Conservation (phyloP, 2,113 vertebrate species). For the Thinocorus orbignyianus region DNA sequence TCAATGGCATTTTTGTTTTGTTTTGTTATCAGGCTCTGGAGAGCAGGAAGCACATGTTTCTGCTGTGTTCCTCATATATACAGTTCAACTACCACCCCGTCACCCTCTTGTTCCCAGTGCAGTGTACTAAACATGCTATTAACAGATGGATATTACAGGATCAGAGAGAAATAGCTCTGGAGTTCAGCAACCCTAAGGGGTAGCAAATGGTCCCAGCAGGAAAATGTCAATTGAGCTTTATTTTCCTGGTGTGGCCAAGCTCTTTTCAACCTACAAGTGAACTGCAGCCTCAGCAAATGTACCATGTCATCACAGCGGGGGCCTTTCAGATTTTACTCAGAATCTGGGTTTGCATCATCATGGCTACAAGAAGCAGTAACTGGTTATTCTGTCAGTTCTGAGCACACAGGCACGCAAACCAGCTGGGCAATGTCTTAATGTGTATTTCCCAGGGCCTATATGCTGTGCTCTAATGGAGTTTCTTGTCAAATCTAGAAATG, state of each 20-base stretch:
- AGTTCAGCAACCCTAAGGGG: slow-evolving; percentile 50
- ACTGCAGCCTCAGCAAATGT: slow-evolving; percentile 53
- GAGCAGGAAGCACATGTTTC: slow-evolving; percentile 48
- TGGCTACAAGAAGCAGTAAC: neutral
- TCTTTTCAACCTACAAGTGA: slow-evolving; percentile 3
- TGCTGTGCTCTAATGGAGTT: neutral
- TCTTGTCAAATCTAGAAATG: neutral
- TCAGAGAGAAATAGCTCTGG: slow-evolving; percentile 33
- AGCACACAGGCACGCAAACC: neutral
- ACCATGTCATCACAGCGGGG: neutral
- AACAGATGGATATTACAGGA: slow-evolving; percentile 54
- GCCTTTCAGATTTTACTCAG: neutral
- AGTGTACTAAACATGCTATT: slow-evolving; percentile 18
- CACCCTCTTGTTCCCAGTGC: slow-evolving; percentile 35
- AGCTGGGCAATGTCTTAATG: neutral
- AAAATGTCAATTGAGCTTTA: slow-evolving; percentile 50
- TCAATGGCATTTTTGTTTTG: slow-evolving; percentile 54
- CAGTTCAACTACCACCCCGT: neutral
- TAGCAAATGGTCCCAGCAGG: slow-evolving; percentile 56
- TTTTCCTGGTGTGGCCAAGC: slow-evolving; percentile 1
- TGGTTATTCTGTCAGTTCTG: neutral
- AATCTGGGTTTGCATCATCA: neutral
- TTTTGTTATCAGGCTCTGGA: slow-evolving; percentile 46
- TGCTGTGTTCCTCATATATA: slow-evolving; percentile 25
- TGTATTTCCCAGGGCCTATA: neutral